Conservation (phyloP, 2,797 vertebrate species). For the Ctenopoma multispine region DNA sequence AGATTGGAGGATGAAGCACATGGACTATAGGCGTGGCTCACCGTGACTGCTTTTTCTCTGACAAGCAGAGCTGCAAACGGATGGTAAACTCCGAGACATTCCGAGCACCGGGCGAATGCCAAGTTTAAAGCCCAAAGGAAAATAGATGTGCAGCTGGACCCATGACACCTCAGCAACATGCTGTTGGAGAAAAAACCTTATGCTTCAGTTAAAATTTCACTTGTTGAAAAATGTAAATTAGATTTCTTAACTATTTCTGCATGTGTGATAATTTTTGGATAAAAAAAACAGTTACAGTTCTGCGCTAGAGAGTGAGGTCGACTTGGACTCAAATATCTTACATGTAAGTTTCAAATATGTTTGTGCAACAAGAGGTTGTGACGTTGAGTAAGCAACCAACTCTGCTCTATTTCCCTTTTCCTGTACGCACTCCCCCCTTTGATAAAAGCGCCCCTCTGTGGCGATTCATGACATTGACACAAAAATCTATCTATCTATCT, state of each 20-base stretch:
- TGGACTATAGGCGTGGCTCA: slow-evolving; percentile 84
- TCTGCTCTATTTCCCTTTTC: background rate
- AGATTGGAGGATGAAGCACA: slow-evolving; percentile 79
- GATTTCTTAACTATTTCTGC: background rate
- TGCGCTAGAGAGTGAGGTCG: too few species aligned
- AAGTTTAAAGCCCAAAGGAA: slow-evolving; percentile 54
- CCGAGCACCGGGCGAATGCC: slow-evolving; percentile 55
- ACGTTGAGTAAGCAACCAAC: slow-evolving; percentile 9
- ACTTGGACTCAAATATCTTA: too few species aligned
- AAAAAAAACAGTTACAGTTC: background rate
- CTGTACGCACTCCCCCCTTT: slow-evolving; percentile 8
- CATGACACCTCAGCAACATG: background rate
- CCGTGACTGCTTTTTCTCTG: slow-evolving; percentile 80
- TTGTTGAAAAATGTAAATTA: background rate
- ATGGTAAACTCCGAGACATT: slow-evolving; percentile 59
- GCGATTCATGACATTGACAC: slow-evolving; percentile 5
- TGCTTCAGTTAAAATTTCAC: background rate
- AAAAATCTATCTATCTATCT: slow-evolving; percentile 8
- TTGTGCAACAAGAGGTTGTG: background rate
- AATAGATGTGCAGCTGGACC: slow-evolving; percentile 29
- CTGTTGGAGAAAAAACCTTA: background rate
- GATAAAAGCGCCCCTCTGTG: slow-evolving; percentile 59
- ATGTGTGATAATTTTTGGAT: background rate
- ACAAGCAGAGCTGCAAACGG: slow-evolving; percentile 38
- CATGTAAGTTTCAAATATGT: background rate